A percentile compares a stretch with the other conserved stretches of the same genome.
These are phyloP conservation scores for Trididemnum clinides DNA, from an alignment of 23 tunicate genomes.

Conservation along the genomic window DNA sequence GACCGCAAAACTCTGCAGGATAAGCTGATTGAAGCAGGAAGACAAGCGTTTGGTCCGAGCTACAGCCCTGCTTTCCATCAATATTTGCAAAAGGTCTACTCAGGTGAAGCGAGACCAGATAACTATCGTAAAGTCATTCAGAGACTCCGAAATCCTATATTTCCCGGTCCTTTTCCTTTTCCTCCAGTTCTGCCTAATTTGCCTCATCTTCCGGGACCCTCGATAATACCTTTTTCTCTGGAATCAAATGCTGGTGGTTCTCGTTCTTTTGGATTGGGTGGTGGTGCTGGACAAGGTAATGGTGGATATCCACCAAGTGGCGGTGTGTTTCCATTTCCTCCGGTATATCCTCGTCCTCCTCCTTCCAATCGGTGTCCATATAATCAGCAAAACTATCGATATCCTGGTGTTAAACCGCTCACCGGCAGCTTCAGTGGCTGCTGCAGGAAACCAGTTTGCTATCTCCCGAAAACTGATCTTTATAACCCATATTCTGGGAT, in stretches of 20 bases:
- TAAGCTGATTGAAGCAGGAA: neutral
- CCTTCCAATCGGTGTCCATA: slow-evolving; percentile 46
- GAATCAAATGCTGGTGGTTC: neutral
- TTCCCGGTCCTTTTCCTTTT: neutral
- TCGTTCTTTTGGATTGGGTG: neutral
- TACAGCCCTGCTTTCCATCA: neutral
- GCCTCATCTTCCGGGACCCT: neutral
- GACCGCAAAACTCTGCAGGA: neutral
- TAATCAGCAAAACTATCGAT: neutral
- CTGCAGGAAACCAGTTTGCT: slow-evolving; percentile 76
- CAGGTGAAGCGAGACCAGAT: slow-evolving; percentile 70
- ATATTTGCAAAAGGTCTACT: slow-evolving; percentile 14
- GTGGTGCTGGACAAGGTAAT: neutral
- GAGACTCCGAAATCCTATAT: neutral
- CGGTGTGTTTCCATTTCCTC: neutral
- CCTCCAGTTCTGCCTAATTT: neutral
- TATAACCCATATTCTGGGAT: slow-evolving; percentile 37
- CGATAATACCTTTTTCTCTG: neutral
- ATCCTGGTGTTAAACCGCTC: slow-evolving; percentile 47
- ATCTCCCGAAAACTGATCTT: slow-evolving; percentile 35
- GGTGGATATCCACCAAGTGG: neutral
- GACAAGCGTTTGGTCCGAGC: neutral
- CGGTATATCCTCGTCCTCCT: neutral
- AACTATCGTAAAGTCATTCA: slow-evolving; percentile 52
- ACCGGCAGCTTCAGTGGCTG: slow-evolving; percentile 78